Evolutionary conservation across 35 echinoderm and acorn worm species (phyloP).

Genomic region (Lytechinus pictus): DNA sequence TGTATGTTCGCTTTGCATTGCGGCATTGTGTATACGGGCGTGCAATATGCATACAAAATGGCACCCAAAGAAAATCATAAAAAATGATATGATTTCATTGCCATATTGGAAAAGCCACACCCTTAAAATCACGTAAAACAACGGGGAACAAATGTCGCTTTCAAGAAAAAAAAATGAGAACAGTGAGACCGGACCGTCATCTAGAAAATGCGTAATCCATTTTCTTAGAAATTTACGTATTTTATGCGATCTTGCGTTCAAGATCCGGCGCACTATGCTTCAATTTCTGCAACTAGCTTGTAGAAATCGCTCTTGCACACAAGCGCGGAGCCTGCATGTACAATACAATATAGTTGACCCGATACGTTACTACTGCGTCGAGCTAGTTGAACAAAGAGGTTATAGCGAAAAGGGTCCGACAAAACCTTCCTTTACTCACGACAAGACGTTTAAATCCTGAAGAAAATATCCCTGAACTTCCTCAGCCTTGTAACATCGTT

Average conservation of each 20-base stretch:
- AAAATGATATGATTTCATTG: conserved; percentile 38
- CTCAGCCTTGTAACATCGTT: conserved; percentile 23
- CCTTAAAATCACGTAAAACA: background rate
- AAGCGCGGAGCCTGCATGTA: too few species aligned
- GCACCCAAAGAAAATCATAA: background rate
- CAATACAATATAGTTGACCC: conserved; percentile 8
- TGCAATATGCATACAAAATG: background rate
- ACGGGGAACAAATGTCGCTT: background rate
- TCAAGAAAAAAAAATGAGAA: background rate
- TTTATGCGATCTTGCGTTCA: background rate
- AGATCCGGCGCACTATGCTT: background rate
- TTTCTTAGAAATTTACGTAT: background rate
- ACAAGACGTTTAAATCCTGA: background rate
- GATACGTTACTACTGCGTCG: conserved; percentile 6
- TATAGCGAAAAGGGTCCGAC: background rate
- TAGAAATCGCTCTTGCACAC: background rate
- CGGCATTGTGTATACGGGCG: background rate
- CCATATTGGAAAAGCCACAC: conserved; percentile 25
- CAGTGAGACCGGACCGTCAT: background rate
- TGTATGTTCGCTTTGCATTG: too few species aligned
- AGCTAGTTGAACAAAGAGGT: conserved; percentile 38
- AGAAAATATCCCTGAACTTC: conserved; percentile 8
- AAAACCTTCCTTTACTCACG: conserved; percentile 19
- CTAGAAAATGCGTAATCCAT: background rate
- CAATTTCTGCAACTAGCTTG: background rate